Conservation (phyloP, 2,797 vertebrate species). For the Hyperoplus lanceolatus region DNA sequence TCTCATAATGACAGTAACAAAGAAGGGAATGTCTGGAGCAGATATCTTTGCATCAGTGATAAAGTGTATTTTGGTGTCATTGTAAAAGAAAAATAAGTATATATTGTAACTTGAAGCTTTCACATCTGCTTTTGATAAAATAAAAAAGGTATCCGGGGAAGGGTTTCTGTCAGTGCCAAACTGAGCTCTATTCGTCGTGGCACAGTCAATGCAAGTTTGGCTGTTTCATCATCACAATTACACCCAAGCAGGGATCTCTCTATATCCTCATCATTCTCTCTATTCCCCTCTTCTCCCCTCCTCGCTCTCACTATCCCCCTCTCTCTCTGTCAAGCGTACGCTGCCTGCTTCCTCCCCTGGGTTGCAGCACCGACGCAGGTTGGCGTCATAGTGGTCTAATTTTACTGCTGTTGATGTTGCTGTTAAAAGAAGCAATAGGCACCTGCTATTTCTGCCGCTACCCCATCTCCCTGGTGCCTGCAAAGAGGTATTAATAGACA, state of each 20-base stretch:
- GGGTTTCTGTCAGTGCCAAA: constrained; percentile 39
- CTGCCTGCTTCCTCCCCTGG: constrained; percentile 89
- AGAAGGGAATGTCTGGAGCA: not conserved
- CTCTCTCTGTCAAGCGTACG: constrained; percentile 64
- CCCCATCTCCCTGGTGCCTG: constrained; percentile 76
- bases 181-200: constrained; percentile 42
- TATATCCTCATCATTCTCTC: constrained; percentile 58
- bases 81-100: constrained; percentile 24
- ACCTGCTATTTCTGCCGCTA: constrained; percentile 94
- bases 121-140: constrained; percentile 29
- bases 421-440: constrained; percentile 93
- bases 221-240: constrained; percentile 73
- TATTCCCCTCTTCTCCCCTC: constrained; percentile 40
- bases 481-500: constrained; percentile 88
- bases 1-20: not conserved
- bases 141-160: constrained; percentile 23
- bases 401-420: constrained; percentile 95
- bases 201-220: constrained; percentile 41
- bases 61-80: constrained; percentile 6
- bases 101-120: constrained; percentile 34
- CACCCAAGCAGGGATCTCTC: constrained; percentile 66
- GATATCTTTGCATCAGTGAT: constrained; percentile 4
- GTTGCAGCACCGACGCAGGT: constrained; percentile 92
- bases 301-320: constrained; percentile 43
- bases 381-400: constrained; percentile 96